Evolutionary conservation across 2,797 vertebrate species (phyloP).

Genomic region (Triplophysa bombifrons): DNA sequence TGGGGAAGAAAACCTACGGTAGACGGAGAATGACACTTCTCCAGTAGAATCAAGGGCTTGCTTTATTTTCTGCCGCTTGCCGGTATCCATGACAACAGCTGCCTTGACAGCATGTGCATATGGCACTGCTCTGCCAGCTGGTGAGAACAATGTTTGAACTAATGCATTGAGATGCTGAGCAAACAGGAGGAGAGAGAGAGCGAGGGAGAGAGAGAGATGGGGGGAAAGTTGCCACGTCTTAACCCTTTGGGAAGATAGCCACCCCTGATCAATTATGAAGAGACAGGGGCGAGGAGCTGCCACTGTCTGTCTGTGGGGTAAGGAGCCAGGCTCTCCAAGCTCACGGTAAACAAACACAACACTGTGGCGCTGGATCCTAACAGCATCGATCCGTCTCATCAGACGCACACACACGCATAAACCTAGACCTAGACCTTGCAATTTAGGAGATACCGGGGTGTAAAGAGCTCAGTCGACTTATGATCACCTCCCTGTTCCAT

Average conservation of each 20-base stretch:
- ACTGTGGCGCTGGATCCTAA: constrained; percentile 90
- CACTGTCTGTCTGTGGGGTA: constrained; percentile 84
- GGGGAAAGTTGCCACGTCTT: constrained; percentile 90
- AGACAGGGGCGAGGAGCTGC: constrained; percentile 78
- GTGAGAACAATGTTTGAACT: constrained; percentile 99
- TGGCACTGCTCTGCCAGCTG: constrained; percentile 98
- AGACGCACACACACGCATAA: constrained; percentile 61
- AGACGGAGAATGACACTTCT: constrained; percentile 86
- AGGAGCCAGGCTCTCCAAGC: constrained; percentile 92
- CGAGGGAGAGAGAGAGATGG: background rate
- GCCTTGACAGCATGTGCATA: constrained; percentile 99
- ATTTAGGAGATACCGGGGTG: constrained; percentile 47
- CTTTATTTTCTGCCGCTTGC: constrained; percentile 89
- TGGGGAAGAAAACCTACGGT: constrained; percentile 57
- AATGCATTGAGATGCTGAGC: constrained; percentile 99
- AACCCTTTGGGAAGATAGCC: constrained; percentile 94
- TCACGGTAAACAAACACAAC: constrained; percentile 97
- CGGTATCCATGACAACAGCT: constrained; percentile 99
- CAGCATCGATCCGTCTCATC: constrained; percentile 92
- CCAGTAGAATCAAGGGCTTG: constrained; percentile 88
- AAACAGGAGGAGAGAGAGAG: constrained; percentile 79
- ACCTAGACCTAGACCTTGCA: constrained; percentile 41
- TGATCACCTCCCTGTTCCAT: constrained; percentile 13
- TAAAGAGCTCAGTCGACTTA: constrained; percentile 23
- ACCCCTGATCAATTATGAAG: constrained; percentile 99